Evolutionary conservation across 1,140 invertebrate genomes (phyloP), one percentile per base, ranked within the genome.

Genomic region (Bradysia coprophila): DNA sequence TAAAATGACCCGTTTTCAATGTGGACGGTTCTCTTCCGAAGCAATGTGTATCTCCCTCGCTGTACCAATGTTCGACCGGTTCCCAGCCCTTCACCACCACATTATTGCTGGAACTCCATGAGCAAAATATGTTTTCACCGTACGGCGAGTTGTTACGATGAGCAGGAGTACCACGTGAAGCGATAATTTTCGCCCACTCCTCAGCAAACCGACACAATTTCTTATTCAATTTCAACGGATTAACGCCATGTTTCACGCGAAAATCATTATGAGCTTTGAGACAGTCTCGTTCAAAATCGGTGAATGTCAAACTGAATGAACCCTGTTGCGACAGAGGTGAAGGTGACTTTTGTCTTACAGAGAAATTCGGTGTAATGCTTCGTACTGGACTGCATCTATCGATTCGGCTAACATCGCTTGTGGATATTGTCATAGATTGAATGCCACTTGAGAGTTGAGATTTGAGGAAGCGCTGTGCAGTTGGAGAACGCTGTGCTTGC

Each of bases 121-220:
- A 68, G 43, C 71, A 76, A 51, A 75, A 85, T 45, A 85, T 73
- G 56, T 85, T 86, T 55, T 85, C 82, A 3, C 82, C 81, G 53
- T 84, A 82, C 21, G 76, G 73, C 45, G 68, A 71, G 49, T 79
- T 73, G 20, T 73, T 68, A 37, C 82, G 73, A 51, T 89, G 86
- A 46, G 81, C 68, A 49, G 89, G 67, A 40, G 61, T 64, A 31
- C 78, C 75, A 44, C 63, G 75, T 22, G 68, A 64, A 2, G 76
- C 77, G 19, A 91, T 54, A 34, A 34, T 34, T 16, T 81, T 76
- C 0, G 85, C 86, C 85, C 86, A 90, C 55, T 83, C 78, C 61
- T 88, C 76, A 49, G 82, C 71, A 48, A 76, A 75, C 53, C 75
- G 76, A 51, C 73, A 73, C 19, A 83, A 50, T 64, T 83, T 70